phyloP scores from a whole-genome alignment of 1,140 invertebrate species.

The Periplaneta americana region DNA sequence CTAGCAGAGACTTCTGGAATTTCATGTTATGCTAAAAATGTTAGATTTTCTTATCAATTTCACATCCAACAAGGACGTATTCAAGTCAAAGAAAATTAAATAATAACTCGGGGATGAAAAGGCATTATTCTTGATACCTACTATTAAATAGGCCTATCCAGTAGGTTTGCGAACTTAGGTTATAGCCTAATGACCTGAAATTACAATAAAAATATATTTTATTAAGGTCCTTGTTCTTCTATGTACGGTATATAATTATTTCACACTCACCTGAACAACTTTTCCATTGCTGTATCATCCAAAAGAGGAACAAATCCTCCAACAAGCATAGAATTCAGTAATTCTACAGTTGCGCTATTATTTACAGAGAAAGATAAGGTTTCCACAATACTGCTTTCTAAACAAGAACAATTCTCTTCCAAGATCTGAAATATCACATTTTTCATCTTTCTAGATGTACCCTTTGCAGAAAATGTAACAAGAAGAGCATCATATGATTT shows the following conservation, averaged over 20 bases:
- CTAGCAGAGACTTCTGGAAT: too few species aligned
- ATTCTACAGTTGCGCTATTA: background rate
- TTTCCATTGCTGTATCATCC: slow-evolving; percentile 5
- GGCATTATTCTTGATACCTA: too few species aligned
- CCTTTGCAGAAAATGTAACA: slow-evolving; percentile 15
- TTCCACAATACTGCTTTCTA: slow-evolving; percentile 18
- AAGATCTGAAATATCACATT: slow-evolving; percentile 20
- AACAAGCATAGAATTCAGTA: slow-evolving; percentile 17
- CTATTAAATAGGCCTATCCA: too few species aligned
- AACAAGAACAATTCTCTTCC: slow-evolving; percentile 20
- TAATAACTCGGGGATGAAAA: too few species aligned
- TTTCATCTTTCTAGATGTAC: slow-evolving; percentile 18
- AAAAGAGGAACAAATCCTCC: slow-evolving; percentile 9
- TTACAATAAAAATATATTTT: too few species aligned
- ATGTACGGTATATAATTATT: background rate
- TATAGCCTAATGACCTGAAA: too few species aligned
- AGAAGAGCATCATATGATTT: slow-evolving; percentile 20
- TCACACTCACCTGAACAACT: slow-evolving; percentile 13
- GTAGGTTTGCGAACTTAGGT: too few species aligned
- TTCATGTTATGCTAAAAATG: too few species aligned
- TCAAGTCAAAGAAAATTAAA: too few species aligned
- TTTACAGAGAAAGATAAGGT: slow-evolving; percentile 13
- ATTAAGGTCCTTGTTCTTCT: background rate
- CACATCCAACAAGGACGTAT: too few species aligned
- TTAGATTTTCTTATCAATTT: too few species aligned